Evolutionary conservation across 1,140 invertebrate genomes (phyloP), one percentile per base, ranked within the genome.

Genomic region (Reticulitermes speratus): DNA sequence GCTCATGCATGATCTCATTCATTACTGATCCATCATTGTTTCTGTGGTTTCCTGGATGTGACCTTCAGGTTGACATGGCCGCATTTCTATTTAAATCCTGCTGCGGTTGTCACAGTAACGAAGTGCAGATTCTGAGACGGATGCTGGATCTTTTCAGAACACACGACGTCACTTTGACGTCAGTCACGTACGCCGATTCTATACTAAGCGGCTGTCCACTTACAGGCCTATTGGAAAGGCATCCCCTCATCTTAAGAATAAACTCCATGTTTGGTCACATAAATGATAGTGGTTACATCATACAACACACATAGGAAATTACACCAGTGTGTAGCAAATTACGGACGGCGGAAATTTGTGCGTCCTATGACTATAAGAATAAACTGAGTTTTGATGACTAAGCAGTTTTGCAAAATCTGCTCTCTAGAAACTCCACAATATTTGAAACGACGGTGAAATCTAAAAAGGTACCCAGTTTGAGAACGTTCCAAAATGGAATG

Each of bases 141-240:
- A 75, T 75, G 65, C 65, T 75, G 25, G 25, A 75, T n/a, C n/a
- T 75, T 75, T 75, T 30, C 11, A 75, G 65, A 75, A 75, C n/a
- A n/a, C 25, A 75, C 6, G 7, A 75, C 65, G 65, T 75, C 65
- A 75, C 65, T 30, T 6, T 75, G 65, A 75, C 65, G 65, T 30
- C 65, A 75, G 65, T 75, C 65, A 75, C 65, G 65, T 75, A 75
- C 65, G n/a, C 25, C 65, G n/a, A n/a, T 75, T 75, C 65, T 75
- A 75, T 25, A 75, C 65, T 75, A 12, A 23, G 59, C 59, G 59
- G 59, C 59, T 65, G 25, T 65, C 59, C 59, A n/a, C 21, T 21
- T 19, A 12, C 19, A 9, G 9, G 45, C 59, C 14, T 65, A n/a
- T 12, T 1, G 59, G 21, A n/a, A 65, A n/a, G 19, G 19, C 8